Base-by-base conservation (phyloP, 2,797 vertebrate genomes). In the Sebastes vulpes region DNA sequence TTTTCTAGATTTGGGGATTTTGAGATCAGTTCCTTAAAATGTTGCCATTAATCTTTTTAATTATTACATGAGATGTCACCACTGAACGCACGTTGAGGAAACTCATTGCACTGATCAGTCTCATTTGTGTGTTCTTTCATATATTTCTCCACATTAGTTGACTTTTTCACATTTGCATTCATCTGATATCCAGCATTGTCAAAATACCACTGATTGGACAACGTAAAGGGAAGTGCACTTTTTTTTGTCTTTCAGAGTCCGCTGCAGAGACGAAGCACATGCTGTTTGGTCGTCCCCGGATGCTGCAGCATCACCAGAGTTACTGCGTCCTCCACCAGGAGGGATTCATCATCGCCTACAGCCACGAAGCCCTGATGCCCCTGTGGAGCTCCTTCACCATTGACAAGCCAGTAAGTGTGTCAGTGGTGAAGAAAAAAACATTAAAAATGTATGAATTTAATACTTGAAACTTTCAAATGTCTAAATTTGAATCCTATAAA, bases 361-460 rank as follows among this genome's bases (percentile, higher is more conserved):
- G 94, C 80, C 81, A 57, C 14, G 8, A 11, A 0, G 23, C 25
- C 0, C 78, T 90, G 65, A 95, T 96, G 89, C 95, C 96, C 4
- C 67, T 95, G 50, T 97, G 96, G 96, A 96, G 87, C 81, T 96
- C 96, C 54, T 97, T 94, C 86, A 96, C 93, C 50, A 1, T 96
- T 5, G 70, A 91, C 18, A 87, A 70, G 52, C 92, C 91, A 14
- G 64, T 66, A 9, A 31, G 57, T 57, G 16, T n/a, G 10, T 29
- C 28, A 3, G 1, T 4, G 5, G 0, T 5, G 16, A 31, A 7
- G 18, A 4, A 12, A 16, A 5, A 35, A 25, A 9, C 4, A 18
- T 21, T 1, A 31, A 6, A 46, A 31, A 31, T 28, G 4, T 1
- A 8, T 31, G 11, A 23, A 8, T 25, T n/a, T 32, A 20, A 48